Base-by-base conservation (phyloP, 2,888 invertebrate species). In the Ophion ellenae region DNA sequence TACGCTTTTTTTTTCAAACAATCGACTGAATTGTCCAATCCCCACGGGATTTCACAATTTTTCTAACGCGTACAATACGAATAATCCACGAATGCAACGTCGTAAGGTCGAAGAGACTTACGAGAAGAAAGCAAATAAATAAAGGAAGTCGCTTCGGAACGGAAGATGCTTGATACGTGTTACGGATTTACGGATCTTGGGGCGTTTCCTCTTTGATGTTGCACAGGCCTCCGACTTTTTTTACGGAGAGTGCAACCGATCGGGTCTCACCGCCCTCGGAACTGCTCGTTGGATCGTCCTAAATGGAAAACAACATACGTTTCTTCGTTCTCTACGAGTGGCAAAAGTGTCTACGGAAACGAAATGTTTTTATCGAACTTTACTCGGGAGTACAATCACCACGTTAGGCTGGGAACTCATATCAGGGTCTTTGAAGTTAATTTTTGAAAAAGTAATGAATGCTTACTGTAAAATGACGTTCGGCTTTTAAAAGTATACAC, bases 131-230 rank as follows among this genome's bases (percentile, higher is more conserved):
- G 40, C 9, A 24, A 61, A 20, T 1, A 61, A 61, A 32, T 17
- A 59, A 71, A 57, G 17, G 20, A 59, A 59, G 36, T 59, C 36
- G 24, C 71, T 71, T 69, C 32, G 71, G 4, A 6, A 59, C 32
- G 71, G 1, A 4, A 73, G n/a, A 9, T 53, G 14, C 53, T 17
- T 14, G 2, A 4, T 53, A 17, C 17, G 53, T 53, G 17, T 53
- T 53, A 53, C 53, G 88, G 90, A 85, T 92, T 9, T 40, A 86
- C 61, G 88, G 90, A 85, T 92, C 91, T 87, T 91, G 92, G 1
- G 89, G 81, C 11, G 84, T 90, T 89, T 93, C 93, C 89, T 93
- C 94, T 89, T 93, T 94, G 84, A 94, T 94, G 87, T 94, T 94
- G 28, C 94, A 93, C 81, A 94, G 84, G 17, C 71, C 85, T 87